Percentiles rank a stretch among this genome's conserved stretches.
These are phyloP conservation scores for Chydorus sphaericus DNA, from an alignment of 2,888 invertebrate genomes.

Conservation along the genomic window DNA sequence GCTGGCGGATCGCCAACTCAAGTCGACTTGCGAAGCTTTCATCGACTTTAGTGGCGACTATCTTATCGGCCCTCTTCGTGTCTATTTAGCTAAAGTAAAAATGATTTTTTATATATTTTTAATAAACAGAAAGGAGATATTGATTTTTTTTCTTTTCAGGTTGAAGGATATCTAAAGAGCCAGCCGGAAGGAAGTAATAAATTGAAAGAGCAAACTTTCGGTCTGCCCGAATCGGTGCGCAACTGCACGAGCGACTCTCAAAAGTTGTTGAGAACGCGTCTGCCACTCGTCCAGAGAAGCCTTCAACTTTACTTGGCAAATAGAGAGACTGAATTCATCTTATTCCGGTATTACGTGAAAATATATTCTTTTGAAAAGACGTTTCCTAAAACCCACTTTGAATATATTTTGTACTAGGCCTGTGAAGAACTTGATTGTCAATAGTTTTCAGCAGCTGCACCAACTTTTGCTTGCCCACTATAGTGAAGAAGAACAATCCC, in stretches of 20 bases:
- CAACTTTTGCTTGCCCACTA: constrained; percentile 58
- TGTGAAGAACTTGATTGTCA: constrained; percentile 57
- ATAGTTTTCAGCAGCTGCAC: constrained; percentile 68
- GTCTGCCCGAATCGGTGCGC: constrained; percentile 54
- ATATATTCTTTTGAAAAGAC: background rate
- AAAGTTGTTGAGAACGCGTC: constrained; percentile 57
- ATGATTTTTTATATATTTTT: background rate
- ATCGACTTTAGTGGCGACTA: constrained; percentile 62
- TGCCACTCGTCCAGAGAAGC: constrained; percentile 66
- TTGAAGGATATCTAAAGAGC: constrained; percentile 21
- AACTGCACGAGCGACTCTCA: constrained; percentile 59
- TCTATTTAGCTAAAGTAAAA: constrained; percentile 58
- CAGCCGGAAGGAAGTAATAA: constrained; percentile 22
- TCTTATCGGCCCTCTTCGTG: constrained; percentile 55
- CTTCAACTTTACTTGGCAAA: constrained; percentile 94
- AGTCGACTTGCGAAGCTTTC: constrained; percentile 74
- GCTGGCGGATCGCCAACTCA: constrained; percentile 85
- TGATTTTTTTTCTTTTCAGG: constrained; percentile 8
- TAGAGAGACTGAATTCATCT: constrained; percentile 89
- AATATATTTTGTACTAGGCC: constrained; percentile 35
- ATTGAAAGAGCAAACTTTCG: constrained; percentile 42
- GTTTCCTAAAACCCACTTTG: constrained; percentile 9
- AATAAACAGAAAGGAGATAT: background rate
- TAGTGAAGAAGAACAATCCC: constrained; percentile 59
- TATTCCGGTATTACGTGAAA: constrained; percentile 50